phyloP scores from a whole-genome alignment of 2,888 invertebrate species.

The Amaurobius ferox region DNA sequence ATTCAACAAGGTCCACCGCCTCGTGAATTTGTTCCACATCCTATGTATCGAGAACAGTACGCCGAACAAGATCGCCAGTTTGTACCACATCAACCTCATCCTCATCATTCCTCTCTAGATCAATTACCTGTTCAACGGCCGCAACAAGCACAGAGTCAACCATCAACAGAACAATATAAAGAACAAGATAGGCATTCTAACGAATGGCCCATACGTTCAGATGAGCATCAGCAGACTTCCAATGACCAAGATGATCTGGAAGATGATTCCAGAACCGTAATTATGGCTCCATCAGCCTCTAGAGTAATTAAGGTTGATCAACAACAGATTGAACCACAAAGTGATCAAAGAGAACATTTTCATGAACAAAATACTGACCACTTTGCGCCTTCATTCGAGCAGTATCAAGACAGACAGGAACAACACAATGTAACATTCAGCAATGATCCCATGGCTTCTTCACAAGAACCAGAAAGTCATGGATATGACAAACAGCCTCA shows the following conservation, averaged over 20 bases:
- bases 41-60: conserved; percentile 45
- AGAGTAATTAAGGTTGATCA: background rate
- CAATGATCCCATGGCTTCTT: background rate
- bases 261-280: conserved; percentile 38
- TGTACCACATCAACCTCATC: conserved; percentile 9
- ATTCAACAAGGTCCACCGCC: conserved; percentile 25
- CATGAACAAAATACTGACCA: conserved; percentile 11
- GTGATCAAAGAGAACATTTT: background rate
- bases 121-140: background rate
- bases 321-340: background rate
- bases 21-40: conserved; percentile 23
- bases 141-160: background rate
- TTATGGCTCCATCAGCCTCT: conserved; percentile 28
- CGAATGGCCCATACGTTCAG: background rate
- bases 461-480: background rate
- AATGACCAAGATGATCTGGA: conserved; percentile 21
- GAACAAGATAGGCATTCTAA: background rate
- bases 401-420: background rate
- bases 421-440: conserved; percentile 1
- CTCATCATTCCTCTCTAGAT: no score
- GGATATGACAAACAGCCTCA: background rate
- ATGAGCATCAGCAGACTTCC: background rate
- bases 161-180: conserved; percentile 14
- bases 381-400: background rate
- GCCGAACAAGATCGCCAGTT: conserved; percentile 28